Evolutionary conservation across 2,888 invertebrate genomes (phyloP), one percentile per base, ranked within the genome.

Genomic region (Agrochola lota): DNA sequence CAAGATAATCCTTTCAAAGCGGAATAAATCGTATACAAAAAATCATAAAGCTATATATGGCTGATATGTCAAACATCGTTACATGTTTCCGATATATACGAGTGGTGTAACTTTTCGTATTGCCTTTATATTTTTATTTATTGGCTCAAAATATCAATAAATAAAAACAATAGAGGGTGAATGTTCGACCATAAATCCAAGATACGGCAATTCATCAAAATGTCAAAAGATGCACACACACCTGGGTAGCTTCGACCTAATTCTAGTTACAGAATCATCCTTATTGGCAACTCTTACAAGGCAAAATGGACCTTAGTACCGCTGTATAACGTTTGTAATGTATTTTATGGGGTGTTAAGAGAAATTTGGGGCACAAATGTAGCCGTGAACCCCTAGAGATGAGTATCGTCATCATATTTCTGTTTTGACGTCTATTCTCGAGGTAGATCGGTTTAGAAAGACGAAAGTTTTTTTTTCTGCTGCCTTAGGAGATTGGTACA

Each of bases 351-450:
- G 6, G 49, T 59, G 23, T 72, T 72, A 80, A 78, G 80, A 85
- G 80, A 80, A 76, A 87, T 91, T 90, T 86, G 78, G 81, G 79
- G 85, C 71, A 71, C 77, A 67, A 83, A 87, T 84, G 77, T 84
- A 73, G 60, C 77, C 71, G 62, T 81, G 83, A 88, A 85, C 80
- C 92, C 89, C 91, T n/a, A 70, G 90, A 90, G 93, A 91, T 90
- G 81, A 87, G 90, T 86, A 88, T 88, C 91, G 92, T 92, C 91
- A 91, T 92, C 91, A 93, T 94, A 93, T 94, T 93, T 93, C 87
- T 90, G 89, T 91, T 92, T 91, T 92, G 93, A 92, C 89, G 89
- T 83, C 77, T 80, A 83, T 88, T 84, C 83, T 81, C 81, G 66
- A 85, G 83, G 84, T 81, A 84, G 73, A 84, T 81, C 80, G 75